These are phyloP conservation scores for Chitala chitala DNA, from an alignment of 2,113 vertebrate genomes.

Conservation along the genomic window DNA sequence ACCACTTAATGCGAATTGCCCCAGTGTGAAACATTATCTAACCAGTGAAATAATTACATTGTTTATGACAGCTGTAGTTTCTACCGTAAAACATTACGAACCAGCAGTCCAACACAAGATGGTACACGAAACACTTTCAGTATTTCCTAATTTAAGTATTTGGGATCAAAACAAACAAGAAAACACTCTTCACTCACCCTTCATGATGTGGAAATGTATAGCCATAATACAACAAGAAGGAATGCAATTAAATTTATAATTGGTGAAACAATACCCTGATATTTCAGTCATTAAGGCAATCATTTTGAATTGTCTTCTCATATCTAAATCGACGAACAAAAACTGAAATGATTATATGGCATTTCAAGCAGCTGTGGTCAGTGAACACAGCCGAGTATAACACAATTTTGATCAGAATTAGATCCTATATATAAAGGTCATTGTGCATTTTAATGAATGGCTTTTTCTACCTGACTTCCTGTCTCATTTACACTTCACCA, in stretches of 20 bases:
- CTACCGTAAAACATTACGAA: not conserved
- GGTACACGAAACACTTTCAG: not conserved
- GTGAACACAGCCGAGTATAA: not conserved
- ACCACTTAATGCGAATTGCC: not conserved
- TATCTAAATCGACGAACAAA: not conserved
- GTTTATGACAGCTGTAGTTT: not conserved
- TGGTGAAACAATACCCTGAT: not conserved
- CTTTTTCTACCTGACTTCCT: not conserved
- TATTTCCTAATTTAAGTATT: not conserved
- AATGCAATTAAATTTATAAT: not conserved
- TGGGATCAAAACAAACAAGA: not conserved
- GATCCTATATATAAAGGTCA: constrained; percentile 9
- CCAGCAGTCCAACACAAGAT: not conserved
- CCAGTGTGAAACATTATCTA: not conserved
- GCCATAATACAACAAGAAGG: not conserved
- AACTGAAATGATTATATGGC: not conserved
- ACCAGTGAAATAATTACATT: not conserved
- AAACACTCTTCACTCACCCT: not conserved
- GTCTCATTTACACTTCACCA: not conserved
- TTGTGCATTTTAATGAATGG: not conserved
- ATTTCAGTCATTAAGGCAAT: not conserved
- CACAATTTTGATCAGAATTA: constrained; percentile 1
- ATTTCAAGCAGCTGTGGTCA: not conserved
- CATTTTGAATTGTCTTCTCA: not conserved
- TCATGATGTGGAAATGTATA: too few species aligned